Percentiles rank a stretch among this genome's conserved stretches.
Evolutionary conservation across 2,113 vertebrate genomes (phyloP).

Genomic region (Semnornis frantzii): DNA sequence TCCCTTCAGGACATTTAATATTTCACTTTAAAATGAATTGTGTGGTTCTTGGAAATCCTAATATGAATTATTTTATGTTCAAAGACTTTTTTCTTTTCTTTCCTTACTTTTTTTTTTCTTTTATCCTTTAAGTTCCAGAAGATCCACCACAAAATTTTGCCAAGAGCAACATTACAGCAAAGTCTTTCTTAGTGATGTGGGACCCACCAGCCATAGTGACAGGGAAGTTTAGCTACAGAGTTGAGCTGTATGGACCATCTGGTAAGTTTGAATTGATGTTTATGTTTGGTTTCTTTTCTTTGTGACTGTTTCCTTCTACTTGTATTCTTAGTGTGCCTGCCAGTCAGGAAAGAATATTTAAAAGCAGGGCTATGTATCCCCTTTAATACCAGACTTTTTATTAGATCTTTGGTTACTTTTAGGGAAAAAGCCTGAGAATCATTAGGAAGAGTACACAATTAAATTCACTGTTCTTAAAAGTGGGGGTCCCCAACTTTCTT

Average conservation of each 20-base stretch:
- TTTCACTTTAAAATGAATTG: neutral
- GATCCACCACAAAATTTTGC: slow-evolving; percentile 88
- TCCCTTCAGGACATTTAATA: neutral
- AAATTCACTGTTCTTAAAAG: neutral
- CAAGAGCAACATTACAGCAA: slow-evolving; percentile 83
- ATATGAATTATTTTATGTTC: neutral
- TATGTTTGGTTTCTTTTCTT: neutral
- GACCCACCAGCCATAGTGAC: slow-evolving; percentile 86
- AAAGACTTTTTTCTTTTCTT: slow-evolving; percentile 17
- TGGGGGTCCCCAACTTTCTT: neutral
- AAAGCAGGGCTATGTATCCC: neutral
- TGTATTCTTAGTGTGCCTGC: neutral
- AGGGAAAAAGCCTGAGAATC: neutral
- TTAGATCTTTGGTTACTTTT: neutral
- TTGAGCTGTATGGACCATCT: slow-evolving; percentile 85
- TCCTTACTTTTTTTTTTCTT: slow-evolving; percentile 9
- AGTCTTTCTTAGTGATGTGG: slow-evolving; percentile 86
- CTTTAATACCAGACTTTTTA: neutral
- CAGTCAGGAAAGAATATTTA: neutral
- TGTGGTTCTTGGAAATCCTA: neutral
- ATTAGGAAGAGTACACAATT: neutral
- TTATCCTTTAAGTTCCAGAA: slow-evolving; percentile 86
- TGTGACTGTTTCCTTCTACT: neutral
- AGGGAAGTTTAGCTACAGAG: slow-evolving; percentile 88
- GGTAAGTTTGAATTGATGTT: slow-evolving; percentile 73